A percentile compares a stretch with the other conserved stretches of the same genome.
phyloP scores from a whole-genome alignment of 2,113 vertebrate species.

The Meriones unguiculatus region DNA sequence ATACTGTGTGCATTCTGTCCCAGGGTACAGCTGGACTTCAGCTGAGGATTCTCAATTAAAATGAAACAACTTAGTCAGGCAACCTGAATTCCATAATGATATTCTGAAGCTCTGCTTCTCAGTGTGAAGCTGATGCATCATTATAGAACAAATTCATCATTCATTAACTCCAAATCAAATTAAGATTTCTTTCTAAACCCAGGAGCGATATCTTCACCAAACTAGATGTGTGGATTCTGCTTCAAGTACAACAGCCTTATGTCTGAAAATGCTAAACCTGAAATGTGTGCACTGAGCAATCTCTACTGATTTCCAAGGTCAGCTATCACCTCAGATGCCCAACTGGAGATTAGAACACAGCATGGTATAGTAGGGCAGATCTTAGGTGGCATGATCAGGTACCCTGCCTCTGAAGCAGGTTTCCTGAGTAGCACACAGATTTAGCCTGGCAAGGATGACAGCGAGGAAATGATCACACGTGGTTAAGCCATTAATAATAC shows the following conservation, averaged over 20 bases:
- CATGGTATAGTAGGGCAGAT: background rate
- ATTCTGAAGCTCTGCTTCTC: conserved; percentile 70
- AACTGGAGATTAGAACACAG: conserved; percentile 39
- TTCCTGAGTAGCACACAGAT: background rate
- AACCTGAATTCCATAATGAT: conserved; percentile 61
- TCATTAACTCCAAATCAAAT: conserved; percentile 78
- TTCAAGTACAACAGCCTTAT: background rate
- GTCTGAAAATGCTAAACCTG: conserved; percentile 4
- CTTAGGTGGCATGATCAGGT: conserved; percentile 3
- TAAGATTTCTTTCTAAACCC: conserved; percentile 2
- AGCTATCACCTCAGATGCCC: background rate
- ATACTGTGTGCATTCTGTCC: conserved; percentile 59
- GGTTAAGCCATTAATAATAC: conserved; percentile 48
- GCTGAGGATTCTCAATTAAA: conserved; percentile 84
- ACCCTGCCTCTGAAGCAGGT: conserved; percentile 7
- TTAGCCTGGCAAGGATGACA: conserved; percentile 10
- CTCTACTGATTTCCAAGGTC: background rate
- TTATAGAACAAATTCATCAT: conserved; percentile 78
- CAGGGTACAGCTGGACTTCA: conserved; percentile 68
- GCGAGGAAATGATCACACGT: conserved; percentile 3
- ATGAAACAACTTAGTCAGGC: conserved; percentile 77
- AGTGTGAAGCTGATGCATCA: conserved; percentile 69
- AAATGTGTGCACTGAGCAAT: background rate
- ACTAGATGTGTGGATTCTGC: background rate
- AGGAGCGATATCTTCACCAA: conserved; percentile 37